Base-by-base conservation (phyloP, 1,140 invertebrate species). In the Drusus annulatus region DNA sequence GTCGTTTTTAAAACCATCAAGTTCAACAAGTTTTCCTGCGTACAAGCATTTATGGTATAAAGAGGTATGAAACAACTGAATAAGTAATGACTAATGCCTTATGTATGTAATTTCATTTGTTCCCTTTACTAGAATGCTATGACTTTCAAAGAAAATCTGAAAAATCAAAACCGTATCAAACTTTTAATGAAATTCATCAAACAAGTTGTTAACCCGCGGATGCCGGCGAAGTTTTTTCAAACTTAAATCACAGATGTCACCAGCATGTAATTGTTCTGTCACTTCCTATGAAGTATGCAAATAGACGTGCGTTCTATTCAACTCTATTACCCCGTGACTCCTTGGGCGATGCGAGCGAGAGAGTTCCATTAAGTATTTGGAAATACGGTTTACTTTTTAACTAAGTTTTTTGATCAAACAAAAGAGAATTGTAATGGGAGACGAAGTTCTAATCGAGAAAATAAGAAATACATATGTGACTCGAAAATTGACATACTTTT, bases 241-340 rank as follows among this genome's bases (percentile, higher is more conserved):
- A 81, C 76, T 81, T 81, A 79, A 81, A 81, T 81, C 80, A 79
- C 73, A 81, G 76, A 81, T 79, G 80, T 81, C 80, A 79, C 50
- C 23, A 60, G 76, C 80, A 81, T 81, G 50, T 74, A 74, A 79
- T 81, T 76, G 80, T 16, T 19, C 76, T 77, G 76, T 77, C 76
- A 65, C 36, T 62, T 71, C 7, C 68, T 71, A 50, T 51, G 17
- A 69, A 15, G 31, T 45, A 71, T 15, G 68, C 68, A 23, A 65
- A 45, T 45, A 45, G 36, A 28, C 31, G 19, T 71, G 68, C 7
- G n/a, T 65, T 71, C 45, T 71, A 50, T 71, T n/a, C 16, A 71
- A 71, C 68, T 71, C 28, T 71, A 71, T 71, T 71, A 71, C 68
- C 28, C 45, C n/a, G 23, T 21, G 16, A 71, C 31, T 51, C 68